Base-by-base conservation (phyloP, 2,888 invertebrate species). In the Lomographa bimaculata region DNA sequence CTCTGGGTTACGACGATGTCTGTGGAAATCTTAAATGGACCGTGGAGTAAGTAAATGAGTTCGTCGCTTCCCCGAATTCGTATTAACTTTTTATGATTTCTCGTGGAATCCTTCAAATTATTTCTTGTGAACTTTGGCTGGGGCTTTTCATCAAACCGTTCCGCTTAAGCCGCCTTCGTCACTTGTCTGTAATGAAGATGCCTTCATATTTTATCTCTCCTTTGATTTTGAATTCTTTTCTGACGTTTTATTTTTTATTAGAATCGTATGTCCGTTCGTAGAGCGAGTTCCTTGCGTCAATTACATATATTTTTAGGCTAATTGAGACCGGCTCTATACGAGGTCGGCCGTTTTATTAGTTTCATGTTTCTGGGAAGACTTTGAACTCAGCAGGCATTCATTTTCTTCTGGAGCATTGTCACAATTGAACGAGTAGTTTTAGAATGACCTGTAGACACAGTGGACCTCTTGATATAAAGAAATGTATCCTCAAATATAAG, bases 81-180 rank as follows among this genome's bases (percentile, higher is more conserved):
- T 46, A 50, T 40, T 50, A 44, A 41, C 40, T 42, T 43, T 43
- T 38, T 44, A 44, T 45, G 45, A 45, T 49, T 49, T 38, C 32
- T 16, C 27, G 29, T 21, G 38, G 39, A 48, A 37, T 37, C 11
- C 26, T 16, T 30, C 25, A 39, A 49, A 49, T 49, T 45, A 49
- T 42, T 45, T 36, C 38, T 39, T 24, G 30, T 32, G 35, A 45
- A 45, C 44, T 48, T 45, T 11, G 26, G 11, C 24, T 11, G 11
- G 17, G 28, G 35, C 23, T 34, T 44, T 48, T 35, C 44, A 42
- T 48, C 35, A 48, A 34, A 48, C 32, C 38, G 39, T 40, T 40
- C 35, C 20, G 37, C 34, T 28, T 24, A 30, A 44, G 34, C 32
- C 21, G 21, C 6, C 29, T 44, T 25, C 21, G 18, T 39, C 34